phyloP scores from a whole-genome alignment of 2,888 invertebrate species.

The Encarsia formosa region DNA sequence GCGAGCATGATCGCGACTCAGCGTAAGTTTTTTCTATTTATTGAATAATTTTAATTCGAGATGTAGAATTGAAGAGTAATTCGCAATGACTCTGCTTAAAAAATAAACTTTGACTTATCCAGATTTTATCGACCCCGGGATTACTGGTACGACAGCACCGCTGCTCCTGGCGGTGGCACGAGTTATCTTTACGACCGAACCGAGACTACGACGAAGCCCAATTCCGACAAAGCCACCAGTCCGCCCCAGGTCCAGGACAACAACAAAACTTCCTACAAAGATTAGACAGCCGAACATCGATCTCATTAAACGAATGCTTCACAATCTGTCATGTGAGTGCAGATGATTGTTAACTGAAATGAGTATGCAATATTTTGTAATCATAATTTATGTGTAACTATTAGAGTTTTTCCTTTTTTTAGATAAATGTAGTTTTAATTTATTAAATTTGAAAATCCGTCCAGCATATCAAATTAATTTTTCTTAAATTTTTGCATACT shows the following conservation, averaged over 20 bases:
- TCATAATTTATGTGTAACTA: not conserved
- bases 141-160: constrained; percentile 45
- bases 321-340: not conserved
- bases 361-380: not conserved
- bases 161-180: constrained; percentile 41
- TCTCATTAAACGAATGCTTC: too few species aligned
- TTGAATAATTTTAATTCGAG: not conserved
- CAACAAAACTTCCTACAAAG: constrained; percentile 39
- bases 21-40: constrained; percentile 3
- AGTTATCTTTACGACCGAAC: constrained; percentile 42
- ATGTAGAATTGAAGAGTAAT: not conserved
- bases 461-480: too few species aligned
- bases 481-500: too few species aligned
- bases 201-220: constrained; percentile 42
- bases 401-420: not conserved
- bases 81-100: not conserved
- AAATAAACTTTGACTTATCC: constrained; percentile 6
- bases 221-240: constrained; percentile 41
- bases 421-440: too few species aligned
- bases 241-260: constrained; percentile 40
- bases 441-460: too few species aligned
- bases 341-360: not conserved
- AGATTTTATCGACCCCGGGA: constrained; percentile 43
- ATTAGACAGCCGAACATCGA: constrained; percentile 35
- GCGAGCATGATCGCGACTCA: constrained; percentile 13